Base-by-base conservation (phyloP, 2,888 invertebrate species). In the Ischnus inquisitorius region DNA sequence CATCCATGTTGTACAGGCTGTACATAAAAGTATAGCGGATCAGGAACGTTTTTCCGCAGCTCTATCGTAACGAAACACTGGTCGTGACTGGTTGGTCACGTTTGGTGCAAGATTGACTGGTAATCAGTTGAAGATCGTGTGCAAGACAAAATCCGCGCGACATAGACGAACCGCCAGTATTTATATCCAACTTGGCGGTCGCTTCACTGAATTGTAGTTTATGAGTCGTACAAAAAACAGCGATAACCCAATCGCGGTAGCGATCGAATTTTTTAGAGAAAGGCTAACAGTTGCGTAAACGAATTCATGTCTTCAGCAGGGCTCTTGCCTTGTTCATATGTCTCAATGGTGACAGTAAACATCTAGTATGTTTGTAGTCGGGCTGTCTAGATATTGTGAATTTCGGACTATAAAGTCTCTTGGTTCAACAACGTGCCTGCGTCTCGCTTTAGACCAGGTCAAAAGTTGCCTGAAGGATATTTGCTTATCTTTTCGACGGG, bases 391-490 rank as follows among this genome's bases (percentile, higher is more conserved):
- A 19, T 54, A 54, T 54, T 54, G 16, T 54, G 19, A 54, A 19
- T 54, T 34, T n/a, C 19, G n/a, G 60, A 48, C 10, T 14, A 12
- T 22, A 54, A 12, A n/a, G n/a, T n/a, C n/a, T n/a, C n/a, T 34
- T 34, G 34, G 41, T 62, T 25, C 28, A 46, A 60, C 60, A n/a
- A 60, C 28, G 14, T 64, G 48, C 54, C 12, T 25, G 41, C 62
- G 22, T 75, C 14, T 22, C 14, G 22, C 51, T 72, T 67, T 46
- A 25, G 46, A 19, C 65, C 79, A 22, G 65, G 75, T 83, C 75
- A 76, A 79, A 83, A 83, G 76, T 83, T 39, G 76, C 83, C 71
- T 34, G 76, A 76, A 76, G 83, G 71, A 82, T 83, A 46, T 79
- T 75, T 79, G 76, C 75, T 83, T 83, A 83, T 83, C 79, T 79